A percentile compares a stretch with the other conserved stretches of the same genome.
phyloP scores from a whole-genome alignment of 1,140 invertebrate species.

The Drosophila rhopaloa region DNA sequence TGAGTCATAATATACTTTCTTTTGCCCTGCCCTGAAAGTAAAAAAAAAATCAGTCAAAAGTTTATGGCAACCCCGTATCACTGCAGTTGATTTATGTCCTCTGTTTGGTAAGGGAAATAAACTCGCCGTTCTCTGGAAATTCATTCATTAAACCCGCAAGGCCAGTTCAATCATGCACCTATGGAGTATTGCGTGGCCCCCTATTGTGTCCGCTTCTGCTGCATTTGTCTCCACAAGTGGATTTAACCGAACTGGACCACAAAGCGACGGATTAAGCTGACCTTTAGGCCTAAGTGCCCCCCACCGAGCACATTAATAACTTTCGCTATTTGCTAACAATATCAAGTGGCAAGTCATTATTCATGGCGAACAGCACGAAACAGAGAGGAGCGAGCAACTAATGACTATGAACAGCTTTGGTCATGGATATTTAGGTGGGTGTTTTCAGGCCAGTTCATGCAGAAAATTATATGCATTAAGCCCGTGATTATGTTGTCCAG shows the following conservation, averaged over 20 bases:
- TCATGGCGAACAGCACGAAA: slow-evolving; percentile 56
- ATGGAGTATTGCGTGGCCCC: background rate
- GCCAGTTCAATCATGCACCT: background rate
- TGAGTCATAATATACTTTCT: slow-evolving; percentile 49
- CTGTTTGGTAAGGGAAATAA: background rate
- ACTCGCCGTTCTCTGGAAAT: background rate
- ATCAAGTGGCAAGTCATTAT: slow-evolving; percentile 80
- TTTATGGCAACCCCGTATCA: slow-evolving; percentile 20
- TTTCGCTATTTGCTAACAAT: slow-evolving; percentile 78
- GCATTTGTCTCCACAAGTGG: background rate
- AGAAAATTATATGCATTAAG: slow-evolving; percentile 83
- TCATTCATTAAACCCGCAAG: background rate
- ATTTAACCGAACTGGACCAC: background rate
- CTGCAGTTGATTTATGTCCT: slow-evolving; percentile 39
- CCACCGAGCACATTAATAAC: slow-evolving; percentile 67
- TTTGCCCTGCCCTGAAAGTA: slow-evolving; percentile 3
- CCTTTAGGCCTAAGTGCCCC: slow-evolving; percentile 37
- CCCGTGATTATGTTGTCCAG: slow-evolving; percentile 79
- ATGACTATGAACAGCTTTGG: slow-evolving; percentile 72
- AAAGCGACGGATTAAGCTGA: slow-evolving; percentile 1
- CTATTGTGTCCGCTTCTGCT: background rate
- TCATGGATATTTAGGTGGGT: slow-evolving; percentile 38
- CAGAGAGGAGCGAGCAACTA: slow-evolving; percentile 48
- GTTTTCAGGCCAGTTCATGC: slow-evolving; percentile 67
- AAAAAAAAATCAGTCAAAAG: slow-evolving; percentile 30